These are phyloP conservation scores for Poecilia picta DNA, from an alignment of 2,797 vertebrate genomes.

Conservation along the genomic window DNA sequence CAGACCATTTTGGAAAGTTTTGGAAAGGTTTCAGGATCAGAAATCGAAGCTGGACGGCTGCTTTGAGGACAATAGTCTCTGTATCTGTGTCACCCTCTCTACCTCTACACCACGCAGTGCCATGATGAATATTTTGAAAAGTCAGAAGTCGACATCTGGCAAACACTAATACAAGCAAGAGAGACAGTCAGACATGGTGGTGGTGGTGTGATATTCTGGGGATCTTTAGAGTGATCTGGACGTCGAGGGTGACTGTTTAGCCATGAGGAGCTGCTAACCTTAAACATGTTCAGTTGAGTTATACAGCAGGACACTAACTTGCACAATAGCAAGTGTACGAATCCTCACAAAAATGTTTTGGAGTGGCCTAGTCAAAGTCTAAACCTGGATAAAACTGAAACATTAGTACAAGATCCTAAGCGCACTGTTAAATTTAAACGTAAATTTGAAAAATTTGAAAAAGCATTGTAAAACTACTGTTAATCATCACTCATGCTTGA, in stretches of 20 bases:
- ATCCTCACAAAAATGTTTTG: neutral
- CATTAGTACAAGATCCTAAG: neutral
- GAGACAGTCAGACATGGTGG: neutral
- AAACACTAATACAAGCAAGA: too few relatives aligned
- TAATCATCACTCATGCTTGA: neutral
- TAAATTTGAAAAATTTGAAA: neutral
- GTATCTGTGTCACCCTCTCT: too few relatives aligned
- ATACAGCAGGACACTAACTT: neutral
- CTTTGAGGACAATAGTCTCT: too few relatives aligned
- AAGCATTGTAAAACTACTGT: neutral
- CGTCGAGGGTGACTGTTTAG: neutral
- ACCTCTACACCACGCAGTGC: too few relatives aligned
- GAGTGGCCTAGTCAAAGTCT: neutral
- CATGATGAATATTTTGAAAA: neutral
- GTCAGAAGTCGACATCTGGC: neutral
- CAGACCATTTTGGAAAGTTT: too few relatives aligned
- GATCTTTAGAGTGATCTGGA: neutral
- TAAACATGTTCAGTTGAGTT: neutral
- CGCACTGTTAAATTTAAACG: neutral
- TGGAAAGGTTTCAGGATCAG: too few relatives aligned
- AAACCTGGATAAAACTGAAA: neutral
- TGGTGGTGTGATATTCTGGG: neutral
- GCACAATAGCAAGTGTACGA: neutral
- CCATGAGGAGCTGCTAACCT: neutral
- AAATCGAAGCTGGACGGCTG: too few relatives aligned